Percentiles rank a stretch among this genome's conserved stretches.
These are phyloP conservation scores for Bryconaethiops microstoma DNA, from an alignment of 2,797 vertebrate species.

Conservation along the genomic window DNA sequence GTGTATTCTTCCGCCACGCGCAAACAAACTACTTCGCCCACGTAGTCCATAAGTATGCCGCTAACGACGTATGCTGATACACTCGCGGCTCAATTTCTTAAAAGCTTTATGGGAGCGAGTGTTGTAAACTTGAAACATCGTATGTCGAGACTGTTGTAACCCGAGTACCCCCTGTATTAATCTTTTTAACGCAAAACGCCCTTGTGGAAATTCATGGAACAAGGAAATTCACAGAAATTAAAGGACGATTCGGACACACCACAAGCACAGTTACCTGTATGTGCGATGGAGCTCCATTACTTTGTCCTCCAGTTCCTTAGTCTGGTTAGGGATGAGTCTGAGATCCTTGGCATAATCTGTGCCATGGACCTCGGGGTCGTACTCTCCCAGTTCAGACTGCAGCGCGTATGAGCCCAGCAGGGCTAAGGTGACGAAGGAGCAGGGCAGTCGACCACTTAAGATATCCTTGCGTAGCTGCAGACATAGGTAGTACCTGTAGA, in stretches of 20 bases:
- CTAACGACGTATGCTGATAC: too few relatives aligned
- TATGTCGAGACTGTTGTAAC: too few relatives aligned
- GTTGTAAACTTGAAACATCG: too few relatives aligned
- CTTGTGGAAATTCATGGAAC: too few relatives aligned
- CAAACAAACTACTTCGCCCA: too few relatives aligned
- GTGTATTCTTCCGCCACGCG: too few relatives aligned
- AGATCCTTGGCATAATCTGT: slow-evolving; percentile 87
- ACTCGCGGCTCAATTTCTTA: too few relatives aligned
- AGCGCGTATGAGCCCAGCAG: slow-evolving; percentile 93
- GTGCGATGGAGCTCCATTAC: slow-evolving; percentile 95
- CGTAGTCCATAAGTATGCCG: too few relatives aligned
- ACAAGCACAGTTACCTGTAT: slow-evolving; percentile 80
- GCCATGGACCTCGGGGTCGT: slow-evolving; percentile 89
- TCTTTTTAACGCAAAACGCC: too few relatives aligned
- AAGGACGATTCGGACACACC: neutral
- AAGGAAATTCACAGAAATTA: neutral
- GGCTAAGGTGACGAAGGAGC: slow-evolving; percentile 95
- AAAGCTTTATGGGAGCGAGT: too few relatives aligned
- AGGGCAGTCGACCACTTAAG: slow-evolving; percentile 86
- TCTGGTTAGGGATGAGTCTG: slow-evolving; percentile 90
- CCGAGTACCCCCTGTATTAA: too few relatives aligned
- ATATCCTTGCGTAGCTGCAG: slow-evolving; percentile 96
- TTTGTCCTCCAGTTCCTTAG: slow-evolving; percentile 95
- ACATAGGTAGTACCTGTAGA: slow-evolving; percentile 89
- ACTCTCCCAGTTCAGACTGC: slow-evolving; percentile 95